Base-by-base conservation (phyloP, 2,113 vertebrate genomes). In the Leiothrix lutea region DNA sequence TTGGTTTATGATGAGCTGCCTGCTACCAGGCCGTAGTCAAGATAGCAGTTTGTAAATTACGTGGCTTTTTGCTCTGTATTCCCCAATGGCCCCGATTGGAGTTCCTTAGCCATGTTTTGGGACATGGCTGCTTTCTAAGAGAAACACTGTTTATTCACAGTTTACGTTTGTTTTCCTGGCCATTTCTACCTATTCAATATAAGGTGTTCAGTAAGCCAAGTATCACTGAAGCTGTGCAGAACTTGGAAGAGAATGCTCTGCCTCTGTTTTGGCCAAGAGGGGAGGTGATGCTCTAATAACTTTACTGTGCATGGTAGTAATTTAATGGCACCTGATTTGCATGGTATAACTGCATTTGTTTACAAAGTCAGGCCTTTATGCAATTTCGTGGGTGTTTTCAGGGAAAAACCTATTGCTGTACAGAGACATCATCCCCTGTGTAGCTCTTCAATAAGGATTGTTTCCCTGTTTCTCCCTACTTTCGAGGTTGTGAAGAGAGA, bases 21-120 rank as follows among this genome's bases (percentile, higher is more conserved):
- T 67, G 31, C 44, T 74, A 25, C 38, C 75, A 60, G 47, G 44
- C 33, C 1, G 0, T 58, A 70, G 50, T 38, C 33, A 57, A 44
- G 56, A 72, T 5, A 61, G 17, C 15, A 45, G 2, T 33, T 80
- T 53, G 25, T 90, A 72, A 60, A n/a, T 81, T 44, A 23, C 3
- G 6, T 60, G 31, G 12, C 23, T 4, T 40, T 73, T 54, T 92
- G 26, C 17, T 51, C 8, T 93, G 14, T 56, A 5, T 80, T 94
- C 17, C 28, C 8, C 69, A 17, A 1, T 50, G 26, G 5, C 20
- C 12, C 25, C 0, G 0, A 7, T 64, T 40, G 69, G 64, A 80
- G 40, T 69, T 79, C 44, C 15, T 67, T 84, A 44, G 56, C 42
- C 6, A 6, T 45, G 18, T 9, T 64, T 89, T 50, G 57, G 14